Evolutionary conservation across 2,113 vertebrate species (phyloP).

Genomic region (Datnioides undecimradiatus): DNA sequence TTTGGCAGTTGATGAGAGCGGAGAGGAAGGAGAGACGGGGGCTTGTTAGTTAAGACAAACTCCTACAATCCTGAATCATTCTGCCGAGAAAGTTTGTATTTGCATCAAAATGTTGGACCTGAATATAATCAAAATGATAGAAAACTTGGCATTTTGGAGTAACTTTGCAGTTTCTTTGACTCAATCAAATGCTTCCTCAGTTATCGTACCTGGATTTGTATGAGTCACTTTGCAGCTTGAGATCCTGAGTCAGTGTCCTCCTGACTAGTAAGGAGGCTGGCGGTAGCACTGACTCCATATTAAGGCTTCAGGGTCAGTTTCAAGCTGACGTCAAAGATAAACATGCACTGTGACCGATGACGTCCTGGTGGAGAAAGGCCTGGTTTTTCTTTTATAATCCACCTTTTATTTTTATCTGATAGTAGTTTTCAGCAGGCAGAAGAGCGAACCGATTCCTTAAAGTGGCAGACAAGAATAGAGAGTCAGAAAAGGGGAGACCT

Average conservation of each 20-base stretch:
- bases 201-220: not conserved
- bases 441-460: not conserved
- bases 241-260: constrained; percentile 2
- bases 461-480: too few species aligned
- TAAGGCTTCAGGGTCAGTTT: constrained; percentile 16
- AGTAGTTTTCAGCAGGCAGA: not conserved
- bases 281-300: constrained; percentile 9
- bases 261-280: not conserved
- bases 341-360: not conserved
- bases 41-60: constrained; percentile 10
- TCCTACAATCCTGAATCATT: not conserved
- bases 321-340: constrained; percentile 28
- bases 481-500: not conserved
- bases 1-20: constrained; percentile 36
- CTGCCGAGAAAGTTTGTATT: constrained; percentile 2
- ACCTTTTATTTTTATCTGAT: not conserved
- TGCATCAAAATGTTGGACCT: not conserved
- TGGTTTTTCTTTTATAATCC: not conserved
- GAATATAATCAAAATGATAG: not conserved
- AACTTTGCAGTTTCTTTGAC: not conserved
- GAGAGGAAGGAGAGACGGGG: not conserved
- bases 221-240: constrained; percentile 25
- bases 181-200: not conserved
- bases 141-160: too few species aligned
- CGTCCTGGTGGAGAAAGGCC: not conserved